Percentiles rank a stretch among this genome's conserved stretches.
Conservation (phyloP, 1,140 invertebrate genomes). For the Protaetia brevitarsis region DNA sequence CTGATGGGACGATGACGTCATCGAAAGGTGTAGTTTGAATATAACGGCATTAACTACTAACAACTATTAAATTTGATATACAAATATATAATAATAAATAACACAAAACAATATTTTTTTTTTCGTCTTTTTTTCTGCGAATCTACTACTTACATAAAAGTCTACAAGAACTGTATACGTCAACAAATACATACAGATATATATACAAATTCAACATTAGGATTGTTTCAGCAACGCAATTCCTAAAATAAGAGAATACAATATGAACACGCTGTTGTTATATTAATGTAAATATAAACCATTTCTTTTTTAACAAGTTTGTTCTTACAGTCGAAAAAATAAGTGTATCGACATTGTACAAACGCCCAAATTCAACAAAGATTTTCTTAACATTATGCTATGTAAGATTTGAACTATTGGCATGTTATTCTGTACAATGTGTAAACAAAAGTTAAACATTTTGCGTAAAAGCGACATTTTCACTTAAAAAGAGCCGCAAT, state of each 20-base stretch:
- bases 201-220: not conserved
- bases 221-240: not conserved
- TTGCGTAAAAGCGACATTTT: too few species aligned
- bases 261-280: too few species aligned
- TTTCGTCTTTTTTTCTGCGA: not conserved
- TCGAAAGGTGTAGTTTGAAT: too few species aligned
- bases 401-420: too few species aligned
- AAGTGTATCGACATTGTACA: too few species aligned
- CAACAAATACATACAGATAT: conserved; percentile 6
- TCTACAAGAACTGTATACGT: not conserved
- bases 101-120: conserved; percentile 15
- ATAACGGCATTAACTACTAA: not conserved
- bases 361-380: not conserved
- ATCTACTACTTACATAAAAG: not conserved
- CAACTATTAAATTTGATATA: conserved; percentile 10
- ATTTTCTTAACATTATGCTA: not conserved
- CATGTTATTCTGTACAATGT: too few species aligned
- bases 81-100: conserved; percentile 12
- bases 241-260: not conserved
- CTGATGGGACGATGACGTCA: too few species aligned
- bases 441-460: too few species aligned
- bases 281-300: too few species aligned
- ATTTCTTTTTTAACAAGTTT: too few species aligned
- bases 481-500: too few species aligned
- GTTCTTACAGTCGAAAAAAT: too few species aligned